These are phyloP conservation scores for Salvelinus fontinalis DNA, from an alignment of 2,113 vertebrate species.

Conservation along the genomic window DNA sequence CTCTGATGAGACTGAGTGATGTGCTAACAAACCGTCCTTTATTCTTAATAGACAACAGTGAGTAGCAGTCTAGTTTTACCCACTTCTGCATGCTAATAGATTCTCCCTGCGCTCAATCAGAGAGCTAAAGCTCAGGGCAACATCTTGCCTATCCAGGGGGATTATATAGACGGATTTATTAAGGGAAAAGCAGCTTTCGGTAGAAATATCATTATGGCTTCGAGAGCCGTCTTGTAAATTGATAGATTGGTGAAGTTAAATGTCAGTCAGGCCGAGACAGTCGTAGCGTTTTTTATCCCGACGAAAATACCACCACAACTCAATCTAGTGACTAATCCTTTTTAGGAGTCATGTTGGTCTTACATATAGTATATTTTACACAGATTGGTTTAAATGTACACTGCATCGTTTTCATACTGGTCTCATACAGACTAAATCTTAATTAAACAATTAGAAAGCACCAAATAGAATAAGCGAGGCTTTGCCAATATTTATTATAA, in stretches of 20 bases:
- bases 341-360: neutral
- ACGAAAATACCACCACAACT: slow-evolving; percentile 10
- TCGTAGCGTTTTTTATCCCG: slow-evolving; percentile 20
- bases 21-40: slow-evolving; percentile 15
- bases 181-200: slow-evolving; percentile 82
- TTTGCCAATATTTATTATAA: neutral
- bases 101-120: slow-evolving; percentile 40
- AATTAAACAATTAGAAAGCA: neutral
- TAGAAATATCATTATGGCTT: slow-evolving; percentile 81
- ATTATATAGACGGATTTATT: slow-evolving; percentile 83
- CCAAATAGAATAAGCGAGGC: neutral
- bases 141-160: slow-evolving; percentile 73
- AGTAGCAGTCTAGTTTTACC: slow-evolving; percentile 27
- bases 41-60: slow-evolving; percentile 25
- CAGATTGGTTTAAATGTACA: neutral
- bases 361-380: neutral
- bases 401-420: neutral
- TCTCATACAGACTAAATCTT: neutral
- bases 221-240: slow-evolving; percentile 80
- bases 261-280: slow-evolving; percentile 54
- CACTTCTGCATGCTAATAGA: slow-evolving; percentile 36
- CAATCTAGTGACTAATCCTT: neutral
- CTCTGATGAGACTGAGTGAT: slow-evolving; percentile 10
- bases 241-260: slow-evolving; percentile 65
- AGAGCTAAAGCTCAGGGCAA: slow-evolving; percentile 81